Evolutionary conservation across 2,113 vertebrate species (phyloP), one percentile per base, ranked within the genome.

Genomic region (Holacanthus passer): DNA sequence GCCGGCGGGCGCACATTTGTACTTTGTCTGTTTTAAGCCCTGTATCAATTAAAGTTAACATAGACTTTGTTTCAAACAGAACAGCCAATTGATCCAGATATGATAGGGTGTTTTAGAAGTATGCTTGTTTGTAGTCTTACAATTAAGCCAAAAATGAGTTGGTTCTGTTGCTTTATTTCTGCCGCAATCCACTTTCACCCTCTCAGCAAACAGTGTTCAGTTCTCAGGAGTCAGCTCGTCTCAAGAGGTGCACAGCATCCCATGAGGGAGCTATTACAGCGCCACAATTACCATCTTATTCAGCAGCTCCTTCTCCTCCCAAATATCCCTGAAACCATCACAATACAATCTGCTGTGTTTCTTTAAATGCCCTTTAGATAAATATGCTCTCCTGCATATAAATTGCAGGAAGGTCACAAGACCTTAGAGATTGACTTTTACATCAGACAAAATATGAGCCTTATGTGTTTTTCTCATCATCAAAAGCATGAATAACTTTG

Each of bases 241-340:
- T 82, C 17, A 45, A 84, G 81, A 69, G 71, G 55, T 75, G 29
- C 68, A 73, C 27, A 71, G 32, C 41, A 50, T 59, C 55, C 64
- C 59, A 45, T 19, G 11, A 60, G 58, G 39, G 47, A 39, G 12
- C 35, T 53, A 12, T 58, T 72, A 53, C 59, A 64, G 13, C 4
- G 24, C 16, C n/a, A 6, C 16, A 56, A n/a, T 27, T 60, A 55
- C 7, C 4, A 45, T 55, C 29, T 10, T 63, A 29, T 31, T n/a
- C 29, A 39, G 19, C 7, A 45, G 27, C 32, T 20, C 27, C 31
- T 1, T 50, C 31, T 31, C 17, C 3, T 65, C 41, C 55, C 55
- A 62, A 37, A 63, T 63, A 47, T 39, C 22, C 37, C 35, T 19
- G 24, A 37, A 70, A 29, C 55, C 29, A n/a, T 10, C 22, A 47